Conservation (phyloP, 1,140 invertebrate genomes). For the Sycobia sp. region DNA sequence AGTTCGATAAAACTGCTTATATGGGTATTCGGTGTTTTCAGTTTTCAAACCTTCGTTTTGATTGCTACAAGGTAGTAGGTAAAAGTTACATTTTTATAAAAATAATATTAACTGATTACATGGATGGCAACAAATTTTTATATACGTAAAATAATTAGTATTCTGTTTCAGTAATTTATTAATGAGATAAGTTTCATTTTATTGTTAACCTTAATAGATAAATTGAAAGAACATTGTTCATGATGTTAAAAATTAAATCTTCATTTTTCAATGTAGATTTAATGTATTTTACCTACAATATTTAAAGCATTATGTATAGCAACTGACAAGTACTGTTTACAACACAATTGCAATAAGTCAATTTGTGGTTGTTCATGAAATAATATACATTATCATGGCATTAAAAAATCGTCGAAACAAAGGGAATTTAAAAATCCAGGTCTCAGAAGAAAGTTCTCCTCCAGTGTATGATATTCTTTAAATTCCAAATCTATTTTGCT, state of each 20-base stretch:
- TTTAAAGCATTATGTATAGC: background rate
- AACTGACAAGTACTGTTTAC: slow-evolving; percentile 16
- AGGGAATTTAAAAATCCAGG: slow-evolving; percentile 58
- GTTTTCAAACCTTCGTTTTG: slow-evolving; percentile 39
- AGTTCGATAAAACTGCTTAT: slow-evolving; percentile 56
- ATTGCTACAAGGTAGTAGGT: slow-evolving; percentile 35
- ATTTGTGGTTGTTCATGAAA: slow-evolving; percentile 5
- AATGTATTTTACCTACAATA: slow-evolving; percentile 15
- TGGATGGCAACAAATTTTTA: slow-evolving; percentile 14
- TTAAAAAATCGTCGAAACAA: slow-evolving; percentile 44
- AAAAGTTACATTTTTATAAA: slow-evolving; percentile 35
- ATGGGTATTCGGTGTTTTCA: slow-evolving; percentile 50
- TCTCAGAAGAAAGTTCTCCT: slow-evolving; percentile 55
- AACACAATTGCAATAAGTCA: slow-evolving; percentile 17
- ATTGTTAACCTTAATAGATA: slow-evolving; percentile 17
- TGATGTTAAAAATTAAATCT: slow-evolving; percentile 11
- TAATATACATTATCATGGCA: slow-evolving; percentile 38
- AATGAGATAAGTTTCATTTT: slow-evolving; percentile 1
- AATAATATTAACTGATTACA: slow-evolving; percentile 5
- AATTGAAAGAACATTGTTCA: slow-evolving; percentile 9
- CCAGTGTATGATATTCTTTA: slow-evolving; percentile 55
- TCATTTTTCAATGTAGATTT: slow-evolving; percentile 19
- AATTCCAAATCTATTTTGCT: background rate
- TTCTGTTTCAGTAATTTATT: slow-evolving; percentile 1
- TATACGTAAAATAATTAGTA: background rate